Conservation (phyloP, 2,888 invertebrate species). For the Trissoscelio sp. region DNA sequence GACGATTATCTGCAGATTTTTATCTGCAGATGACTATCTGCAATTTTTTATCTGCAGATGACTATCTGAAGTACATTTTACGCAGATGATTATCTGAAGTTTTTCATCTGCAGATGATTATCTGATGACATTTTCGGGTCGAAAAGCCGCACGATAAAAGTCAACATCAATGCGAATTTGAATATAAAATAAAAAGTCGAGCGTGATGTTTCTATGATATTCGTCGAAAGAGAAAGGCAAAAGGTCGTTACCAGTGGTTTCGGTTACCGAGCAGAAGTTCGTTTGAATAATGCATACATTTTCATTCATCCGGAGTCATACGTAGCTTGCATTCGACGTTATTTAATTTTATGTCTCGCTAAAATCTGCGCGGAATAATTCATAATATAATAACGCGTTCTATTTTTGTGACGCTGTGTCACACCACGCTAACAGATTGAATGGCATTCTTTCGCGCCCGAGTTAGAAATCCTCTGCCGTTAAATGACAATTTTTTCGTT, state of each 20-base stretch:
- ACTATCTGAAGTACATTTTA: too few relatives aligned
- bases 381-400: conserved; percentile 37
- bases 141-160: conserved; percentile 23
- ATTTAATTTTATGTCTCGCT: conserved; percentile 58
- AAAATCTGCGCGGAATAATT: conserved; percentile 54
- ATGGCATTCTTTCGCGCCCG: conserved; percentile 28
- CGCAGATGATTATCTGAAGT: too few relatives aligned
- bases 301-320: conserved; percentile 55
- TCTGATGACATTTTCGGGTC: neutral
- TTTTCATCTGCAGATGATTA: too few relatives aligned
- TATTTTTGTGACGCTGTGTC: conserved; percentile 20
- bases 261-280: conserved; percentile 55
- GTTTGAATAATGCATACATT: conserved; percentile 62
- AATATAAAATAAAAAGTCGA: conserved; percentile 43
- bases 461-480: conserved; percentile 23
- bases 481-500: conserved; percentile 6
- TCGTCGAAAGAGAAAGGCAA: conserved; percentile 45
- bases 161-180: conserved; percentile 39
- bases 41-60: too few relatives aligned
- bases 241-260: conserved; percentile 50
- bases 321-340: conserved; percentile 43
- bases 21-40: too few relatives aligned
- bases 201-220: conserved; percentile 38
- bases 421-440: conserved; percentile 19
- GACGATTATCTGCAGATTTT: too few relatives aligned